These are phyloP conservation scores for Tachystola acroxantha DNA, from an alignment of 2,888 invertebrate species.

Conservation along the genomic window DNA sequence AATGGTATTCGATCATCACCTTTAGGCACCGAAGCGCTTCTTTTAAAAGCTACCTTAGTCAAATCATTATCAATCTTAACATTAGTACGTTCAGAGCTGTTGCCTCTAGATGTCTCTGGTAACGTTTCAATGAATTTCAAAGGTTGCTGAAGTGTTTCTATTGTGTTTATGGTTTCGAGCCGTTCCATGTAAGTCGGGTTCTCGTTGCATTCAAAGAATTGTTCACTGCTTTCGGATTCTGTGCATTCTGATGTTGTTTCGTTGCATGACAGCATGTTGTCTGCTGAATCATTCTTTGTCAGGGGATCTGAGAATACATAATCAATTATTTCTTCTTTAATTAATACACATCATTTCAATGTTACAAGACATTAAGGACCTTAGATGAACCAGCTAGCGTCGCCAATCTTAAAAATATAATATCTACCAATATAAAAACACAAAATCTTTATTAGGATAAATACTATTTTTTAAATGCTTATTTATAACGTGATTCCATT, in stretches of 20 bases:
- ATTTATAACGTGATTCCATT: too few species aligned
- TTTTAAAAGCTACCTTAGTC: conserved; percentile 61
- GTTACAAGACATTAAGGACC: too few species aligned
- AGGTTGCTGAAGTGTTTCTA: conserved; percentile 45
- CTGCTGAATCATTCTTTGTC: conserved; percentile 68
- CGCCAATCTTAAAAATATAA: too few species aligned
- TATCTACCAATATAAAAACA: too few species aligned
- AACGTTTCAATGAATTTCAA: conserved; percentile 46
- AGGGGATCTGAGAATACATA: conserved; percentile 67
- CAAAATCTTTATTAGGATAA: too few species aligned
- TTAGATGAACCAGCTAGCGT: too few species aligned
- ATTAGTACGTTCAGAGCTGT: conserved; percentile 30
- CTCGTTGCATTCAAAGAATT: conserved; percentile 69
- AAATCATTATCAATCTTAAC: conserved; percentile 57
- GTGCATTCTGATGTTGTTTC: conserved; percentile 75
- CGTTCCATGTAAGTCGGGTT: conserved; percentile 50
- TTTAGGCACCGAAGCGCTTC: conserved; percentile 67
- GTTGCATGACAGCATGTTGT: conserved; percentile 70
- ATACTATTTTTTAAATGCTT: too few species aligned
- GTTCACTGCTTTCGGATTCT: conserved; percentile 73
- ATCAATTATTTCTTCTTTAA: background rate
- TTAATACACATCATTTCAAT: too few species aligned
- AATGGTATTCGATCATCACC: conserved; percentile 50
- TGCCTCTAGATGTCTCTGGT: conserved; percentile 37
- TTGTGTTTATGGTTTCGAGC: conserved; percentile 39